Base-by-base conservation (phyloP, 53 echinoderm and acorn worm species). In the Luidia sarsii region DNA sequence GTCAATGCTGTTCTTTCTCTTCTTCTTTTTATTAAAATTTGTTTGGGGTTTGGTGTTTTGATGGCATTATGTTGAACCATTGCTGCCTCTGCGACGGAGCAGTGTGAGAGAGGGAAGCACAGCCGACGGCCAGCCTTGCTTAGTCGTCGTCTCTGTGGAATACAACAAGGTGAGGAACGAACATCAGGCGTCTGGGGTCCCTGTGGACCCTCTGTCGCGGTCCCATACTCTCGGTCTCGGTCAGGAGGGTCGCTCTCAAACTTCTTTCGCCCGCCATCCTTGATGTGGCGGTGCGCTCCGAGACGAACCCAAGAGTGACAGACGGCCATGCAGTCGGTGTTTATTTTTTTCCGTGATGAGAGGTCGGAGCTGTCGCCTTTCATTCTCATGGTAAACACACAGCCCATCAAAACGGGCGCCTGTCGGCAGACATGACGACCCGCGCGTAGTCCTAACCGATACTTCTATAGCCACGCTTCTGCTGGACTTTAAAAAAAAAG, bases 301-400 rank as follows among this genome's bases (percentile, higher is more conserved):
- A 75, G 75, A 43, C 28, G 57, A 77, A 57, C 62, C 77, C 46
- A 27, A 57, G 2, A 74, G 57, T 25, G 33, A 74, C 56, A 57
- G 2, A 74, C 39, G 15, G 33, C 56, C 56, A 23, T 10, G 7
- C 13, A 33, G 32, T 28, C 8, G 11, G 20, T 69, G 82, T 67
- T 82, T 69, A 66, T 68, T 24, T 68, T 24, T 67, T 55, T 82
- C 69, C 82, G 30, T 68, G 82, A 33, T 82, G 57, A 32, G 21
- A n/a, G 25, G 69, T 55, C 68, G 31, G 27, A 82, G 68, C 4
- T 16, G 8, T 82, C 45, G 45, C 69, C 41, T 19, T 4, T 67
- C 67, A 82, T 29, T 68, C 82, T 82, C 82, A 82, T 82, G 13
- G 52, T 67, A 82, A 82, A 67, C 82, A 82, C 33, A 82, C 69